Evolutionary conservation across 2,888 invertebrate species (phyloP).

Genomic region (Macrophya alboannulata): DNA sequence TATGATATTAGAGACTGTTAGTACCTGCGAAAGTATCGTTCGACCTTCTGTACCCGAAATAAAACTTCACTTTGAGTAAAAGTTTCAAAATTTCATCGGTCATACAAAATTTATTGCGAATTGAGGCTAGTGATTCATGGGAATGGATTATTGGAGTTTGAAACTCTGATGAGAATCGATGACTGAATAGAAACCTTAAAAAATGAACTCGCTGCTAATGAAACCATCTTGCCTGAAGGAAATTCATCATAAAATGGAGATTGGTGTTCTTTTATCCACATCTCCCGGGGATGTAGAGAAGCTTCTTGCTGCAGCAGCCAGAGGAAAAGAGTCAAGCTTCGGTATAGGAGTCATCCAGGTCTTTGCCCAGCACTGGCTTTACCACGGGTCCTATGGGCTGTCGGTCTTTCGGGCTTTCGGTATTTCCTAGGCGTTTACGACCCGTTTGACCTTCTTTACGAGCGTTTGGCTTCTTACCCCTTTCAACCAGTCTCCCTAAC

Average conservation of each 20-base stretch:
- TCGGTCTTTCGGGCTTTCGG: constrained; percentile 57
- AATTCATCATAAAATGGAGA: constrained; percentile 28
- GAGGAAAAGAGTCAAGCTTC: constrained; percentile 28
- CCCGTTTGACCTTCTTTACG: constrained; percentile 75
- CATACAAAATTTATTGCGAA: neutral
- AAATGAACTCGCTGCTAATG: constrained; percentile 2
- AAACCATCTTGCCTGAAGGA: neutral
- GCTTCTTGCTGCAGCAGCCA: constrained; percentile 41
- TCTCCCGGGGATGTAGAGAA: constrained; percentile 30
- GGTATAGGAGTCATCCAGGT: constrained; percentile 37
- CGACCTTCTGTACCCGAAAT: neutral
- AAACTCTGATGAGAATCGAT: constrained; percentile 1
- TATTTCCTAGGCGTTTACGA: constrained; percentile 73
- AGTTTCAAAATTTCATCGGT: neutral
- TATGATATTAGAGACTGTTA: neutral
- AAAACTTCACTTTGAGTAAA: neutral
- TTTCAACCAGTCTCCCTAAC: constrained; percentile 72
- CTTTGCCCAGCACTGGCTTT: constrained; percentile 39
- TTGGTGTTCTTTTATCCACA: constrained; percentile 6
- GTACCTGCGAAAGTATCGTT: neutral
- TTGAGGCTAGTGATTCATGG: neutral
- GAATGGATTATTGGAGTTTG: neutral
- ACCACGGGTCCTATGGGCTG: constrained; percentile 49
- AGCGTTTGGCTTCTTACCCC: constrained; percentile 73
- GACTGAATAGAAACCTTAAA: neutral